A percentile compares a stretch with the other conserved stretches of the same genome.
These are phyloP conservation scores for Perca schrenkii DNA, from an alignment of 2,113 vertebrate species.

Conservation along the genomic window DNA sequence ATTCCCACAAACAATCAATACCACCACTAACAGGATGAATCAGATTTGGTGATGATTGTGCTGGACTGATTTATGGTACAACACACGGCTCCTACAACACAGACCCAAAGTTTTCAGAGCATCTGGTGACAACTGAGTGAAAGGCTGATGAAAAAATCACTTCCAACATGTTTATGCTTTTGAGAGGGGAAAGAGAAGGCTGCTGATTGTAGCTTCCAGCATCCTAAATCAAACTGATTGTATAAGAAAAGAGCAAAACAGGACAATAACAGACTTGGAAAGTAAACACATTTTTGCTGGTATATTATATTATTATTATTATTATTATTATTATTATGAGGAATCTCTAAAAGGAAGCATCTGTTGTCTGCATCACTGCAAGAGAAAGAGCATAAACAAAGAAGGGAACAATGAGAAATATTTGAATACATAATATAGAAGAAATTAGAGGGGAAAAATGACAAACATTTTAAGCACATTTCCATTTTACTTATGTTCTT, in stretches of 20 bases:
- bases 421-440: not conserved
- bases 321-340: not conserved
- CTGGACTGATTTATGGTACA: not conserved
- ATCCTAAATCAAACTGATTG: conserved; percentile 1
- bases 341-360: conserved; percentile 39
- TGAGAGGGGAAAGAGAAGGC: not conserved
- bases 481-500: not conserved
- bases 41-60: not conserved
- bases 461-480: conserved; percentile 4
- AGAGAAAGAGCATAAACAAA: conserved; percentile 25
- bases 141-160: not conserved
- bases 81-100: not conserved
- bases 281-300: not conserved
- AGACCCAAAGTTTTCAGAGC: not conserved
- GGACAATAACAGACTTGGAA: conserved; percentile 3
- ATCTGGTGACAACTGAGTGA: not conserved
- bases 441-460: not conserved
- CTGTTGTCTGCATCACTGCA: conserved; percentile 8
- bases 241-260: not conserved
- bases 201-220: conserved; percentile 25
- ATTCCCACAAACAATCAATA: not conserved
- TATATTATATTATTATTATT: conserved; percentile 8
- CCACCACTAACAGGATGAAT: not conserved
- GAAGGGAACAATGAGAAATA: conserved; percentile 12
- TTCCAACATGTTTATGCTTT: not conserved